phyloP scores from a whole-genome alignment of 2,797 vertebrate genomes.

The Sebastiscus tertius region DNA sequence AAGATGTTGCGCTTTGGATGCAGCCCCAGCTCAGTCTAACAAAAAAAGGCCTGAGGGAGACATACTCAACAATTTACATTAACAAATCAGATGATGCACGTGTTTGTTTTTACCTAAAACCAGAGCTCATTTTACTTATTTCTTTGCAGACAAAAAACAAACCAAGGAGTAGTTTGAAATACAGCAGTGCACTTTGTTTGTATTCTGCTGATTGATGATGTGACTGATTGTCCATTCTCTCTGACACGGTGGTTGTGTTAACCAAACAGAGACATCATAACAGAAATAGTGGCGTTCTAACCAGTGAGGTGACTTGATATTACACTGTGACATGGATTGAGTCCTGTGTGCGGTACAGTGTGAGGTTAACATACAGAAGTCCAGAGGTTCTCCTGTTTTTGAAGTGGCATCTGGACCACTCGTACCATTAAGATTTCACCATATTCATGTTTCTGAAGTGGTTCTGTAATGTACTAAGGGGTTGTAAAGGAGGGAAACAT shows the following conservation, averaged over 20 bases:
- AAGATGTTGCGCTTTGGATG: slow-evolving; percentile 13
- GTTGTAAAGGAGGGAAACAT: not conserved
- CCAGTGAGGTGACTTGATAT: not conserved
- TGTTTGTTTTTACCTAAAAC: not conserved
- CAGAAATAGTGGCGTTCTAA: not conserved
- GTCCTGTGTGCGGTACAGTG: not conserved
- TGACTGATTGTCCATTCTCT: slow-evolving; percentile 49
- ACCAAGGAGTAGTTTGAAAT: not conserved
- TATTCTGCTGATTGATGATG: slow-evolving; percentile 16
- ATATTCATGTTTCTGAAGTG: not conserved
- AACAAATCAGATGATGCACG: not conserved
- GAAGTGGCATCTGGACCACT: no score
- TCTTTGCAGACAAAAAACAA: slow-evolving; percentile 1
- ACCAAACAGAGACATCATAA: not conserved
- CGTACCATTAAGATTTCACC: not conserved
- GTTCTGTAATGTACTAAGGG: not conserved
- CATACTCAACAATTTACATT: slow-evolving; percentile 16
- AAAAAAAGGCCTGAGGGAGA: slow-evolving; percentile 22
- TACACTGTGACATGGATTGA: not conserved
- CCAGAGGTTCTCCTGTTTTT: no score
- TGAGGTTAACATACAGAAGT: not conserved
- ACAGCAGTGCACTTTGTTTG: slow-evolving; percentile 6
- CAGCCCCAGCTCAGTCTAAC: not conserved
- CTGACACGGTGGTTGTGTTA: not conserved
- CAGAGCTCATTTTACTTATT: not conserved